Evolutionary conservation across 2,888 invertebrate species (phyloP), one percentile per base, ranked within the genome.

Genomic region (Atrina japonica): DNA sequence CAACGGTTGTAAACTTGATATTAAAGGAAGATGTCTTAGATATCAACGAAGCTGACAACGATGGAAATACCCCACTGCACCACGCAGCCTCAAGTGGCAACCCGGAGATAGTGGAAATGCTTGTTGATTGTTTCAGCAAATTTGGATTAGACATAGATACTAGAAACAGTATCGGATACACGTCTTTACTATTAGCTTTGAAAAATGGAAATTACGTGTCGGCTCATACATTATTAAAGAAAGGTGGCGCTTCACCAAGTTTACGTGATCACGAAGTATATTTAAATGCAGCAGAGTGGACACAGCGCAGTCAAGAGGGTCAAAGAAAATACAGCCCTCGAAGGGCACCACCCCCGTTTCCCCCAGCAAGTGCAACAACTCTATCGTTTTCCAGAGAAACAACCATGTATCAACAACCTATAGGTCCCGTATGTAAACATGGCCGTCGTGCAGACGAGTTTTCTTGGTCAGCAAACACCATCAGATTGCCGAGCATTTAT

Each of bases 1-100:
- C 83, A 56, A 75, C 76, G 55, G 84, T 87, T 29, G 87, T 86
- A 3, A 68, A 70, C 11, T 76, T 79, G 47, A 81, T 89, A 16
- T 74, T 89, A 2, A 75, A 73, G 43, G 87, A 87, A 55, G 88
- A 88, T 56, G 78, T 84, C 40, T 66, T 87, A 40, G 87, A 88
- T 65, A 79, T 89, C 14, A 84, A 82, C 41, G 85, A 83, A 49
- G 80, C 83, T 0, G 89, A 90, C 70, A 89, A 85, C 61, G 89
- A 90, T 66, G 89, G 89, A 0, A 88, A 88, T 73, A 88, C 88
- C 3, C 86, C 89, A 0, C 70, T 89, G 16, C 87, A 88, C 61
- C 86, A 86, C 59, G 86, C 88, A 1, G 82, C 88, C 2, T 69
- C 81, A n/a, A 82, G 87, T 53, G 88, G 88, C 7, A 84, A 84